A percentile compares a stretch with the other conserved stretches of the same genome.
Conservation (phyloP, 2,113 vertebrate species). For the Mixornis gularis region DNA sequence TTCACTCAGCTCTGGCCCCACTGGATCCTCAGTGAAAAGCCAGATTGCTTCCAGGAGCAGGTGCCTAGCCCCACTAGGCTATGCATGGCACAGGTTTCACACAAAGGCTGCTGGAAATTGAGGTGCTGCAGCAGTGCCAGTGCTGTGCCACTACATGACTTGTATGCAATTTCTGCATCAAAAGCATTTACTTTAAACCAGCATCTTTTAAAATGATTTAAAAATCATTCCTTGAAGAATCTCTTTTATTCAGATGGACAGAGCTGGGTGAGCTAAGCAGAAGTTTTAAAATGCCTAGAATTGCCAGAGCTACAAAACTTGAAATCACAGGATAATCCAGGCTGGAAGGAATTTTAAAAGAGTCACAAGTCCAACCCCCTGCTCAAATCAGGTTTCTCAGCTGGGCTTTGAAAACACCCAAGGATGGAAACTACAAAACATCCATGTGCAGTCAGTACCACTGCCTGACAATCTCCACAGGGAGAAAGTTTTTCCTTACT, state of each 20-base stretch:
- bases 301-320: background rate
- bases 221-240: background rate
- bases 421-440: background rate
- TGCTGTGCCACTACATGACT: background rate
- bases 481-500: background rate
- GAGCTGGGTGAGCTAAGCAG: background rate
- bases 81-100: fast-evolving
- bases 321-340: background rate
- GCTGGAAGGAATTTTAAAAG: background rate
- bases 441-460: background rate
- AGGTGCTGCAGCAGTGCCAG: background rate
- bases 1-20: background rate
- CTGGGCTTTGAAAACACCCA: background rate
- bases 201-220: background rate
- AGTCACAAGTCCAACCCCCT: background rate
- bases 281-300: background rate
- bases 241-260: background rate
- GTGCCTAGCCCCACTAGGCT: fast-evolving
- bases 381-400: background rate
- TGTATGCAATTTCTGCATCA: background rate
- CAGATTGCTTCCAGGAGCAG: background rate
- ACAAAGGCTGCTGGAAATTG: background rate
- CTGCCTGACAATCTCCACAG: background rate
- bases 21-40: background rate
- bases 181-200: background rate